phyloP scores from a whole-genome alignment of 2,888 invertebrate species.

The Epistrophella euchroma region DNA sequence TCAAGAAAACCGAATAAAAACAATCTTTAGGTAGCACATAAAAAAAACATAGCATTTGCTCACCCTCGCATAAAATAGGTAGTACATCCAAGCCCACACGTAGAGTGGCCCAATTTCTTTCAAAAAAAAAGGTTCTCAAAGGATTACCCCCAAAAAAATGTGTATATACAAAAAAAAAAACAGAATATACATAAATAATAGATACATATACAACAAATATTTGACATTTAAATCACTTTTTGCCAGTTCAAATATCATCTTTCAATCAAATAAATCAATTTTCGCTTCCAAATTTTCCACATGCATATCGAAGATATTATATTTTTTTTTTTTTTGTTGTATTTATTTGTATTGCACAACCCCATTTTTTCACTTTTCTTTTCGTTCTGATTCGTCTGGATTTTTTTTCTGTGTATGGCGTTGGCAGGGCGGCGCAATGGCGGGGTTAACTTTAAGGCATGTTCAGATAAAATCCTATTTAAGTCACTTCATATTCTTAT shows the following conservation, averaged over 20 bases:
- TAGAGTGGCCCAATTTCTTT: neutral
- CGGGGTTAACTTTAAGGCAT: neutral
- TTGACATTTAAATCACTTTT: constrained; percentile 68
- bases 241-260: constrained; percentile 55
- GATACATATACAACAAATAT: constrained; percentile 47
- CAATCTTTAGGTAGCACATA: neutral
- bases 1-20: neutral
- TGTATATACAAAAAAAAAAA: neutral
- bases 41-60: neutral
- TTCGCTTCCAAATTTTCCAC: constrained; percentile 27
- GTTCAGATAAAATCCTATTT: constrained; percentile 8
- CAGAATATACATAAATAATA: neutral
- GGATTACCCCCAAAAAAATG: neutral
- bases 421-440: no score
- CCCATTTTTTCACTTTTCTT: neutral
- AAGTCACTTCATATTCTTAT: constrained; percentile 4
- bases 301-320: neutral
- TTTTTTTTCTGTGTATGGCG: no score
- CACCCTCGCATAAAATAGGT: neutral
- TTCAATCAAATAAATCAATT: constrained; percentile 72
- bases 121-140: neutral
- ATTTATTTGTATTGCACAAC: neutral
- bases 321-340: neutral
- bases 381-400: neutral
- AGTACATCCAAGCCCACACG: neutral